Evolutionary conservation across 2,797 vertebrate species (phyloP).

Genomic region (Sebastes trivittatus): DNA sequence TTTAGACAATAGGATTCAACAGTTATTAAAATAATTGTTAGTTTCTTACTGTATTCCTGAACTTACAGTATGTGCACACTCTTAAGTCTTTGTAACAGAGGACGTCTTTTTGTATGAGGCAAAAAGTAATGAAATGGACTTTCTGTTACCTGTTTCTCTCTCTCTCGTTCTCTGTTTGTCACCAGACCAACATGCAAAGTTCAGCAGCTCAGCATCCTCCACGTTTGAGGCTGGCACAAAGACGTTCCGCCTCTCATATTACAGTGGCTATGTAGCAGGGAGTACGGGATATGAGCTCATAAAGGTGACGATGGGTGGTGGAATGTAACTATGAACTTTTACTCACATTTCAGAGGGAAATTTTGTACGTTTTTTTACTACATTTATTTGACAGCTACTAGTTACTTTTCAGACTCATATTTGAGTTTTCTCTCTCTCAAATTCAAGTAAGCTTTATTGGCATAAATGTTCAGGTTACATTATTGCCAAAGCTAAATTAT

Average conservation of each 20-base stretch:
- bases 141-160: background rate
- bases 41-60: background rate
- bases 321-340: background rate
- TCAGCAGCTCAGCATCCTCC: slow-evolving; percentile 50
- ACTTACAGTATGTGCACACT: background rate
- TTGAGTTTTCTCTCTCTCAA: background rate
- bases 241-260: slow-evolving; percentile 67
- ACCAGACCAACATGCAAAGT: slow-evolving; percentile 52
- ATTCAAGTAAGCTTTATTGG: too few relatives aligned
- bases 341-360: background rate
- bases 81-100: background rate
- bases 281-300: slow-evolving; percentile 75
- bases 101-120: background rate
- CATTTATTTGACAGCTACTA: background rate
- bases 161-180: background rate
- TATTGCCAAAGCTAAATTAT: too few relatives aligned
- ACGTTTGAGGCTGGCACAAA: slow-evolving; percentile 31
- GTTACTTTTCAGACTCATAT: background rate
- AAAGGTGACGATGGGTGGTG: slow-evolving; percentile 56
- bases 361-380: background rate
- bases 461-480: too few relatives aligned
- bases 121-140: background rate
- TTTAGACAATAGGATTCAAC: background rate
- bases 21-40: background rate
- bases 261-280: slow-evolving; percentile 69